Evolutionary conservation across 2,797 vertebrate species (phyloP), one percentile per base, ranked within the genome.

Genomic region (Dermochelys coriacea): DNA sequence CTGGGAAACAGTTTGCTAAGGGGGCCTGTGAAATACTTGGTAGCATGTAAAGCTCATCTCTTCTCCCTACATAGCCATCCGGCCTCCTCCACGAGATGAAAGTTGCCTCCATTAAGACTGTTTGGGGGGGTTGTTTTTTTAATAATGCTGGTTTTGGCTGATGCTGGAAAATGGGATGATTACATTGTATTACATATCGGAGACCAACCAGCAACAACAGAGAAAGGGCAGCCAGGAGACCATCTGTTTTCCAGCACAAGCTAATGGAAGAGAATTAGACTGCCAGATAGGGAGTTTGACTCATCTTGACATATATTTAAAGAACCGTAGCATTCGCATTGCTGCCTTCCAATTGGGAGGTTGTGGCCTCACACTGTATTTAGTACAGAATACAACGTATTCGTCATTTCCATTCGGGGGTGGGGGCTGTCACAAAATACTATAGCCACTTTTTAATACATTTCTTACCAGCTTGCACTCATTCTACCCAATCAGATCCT

Each of bases 111-210:
- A 14, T 5, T 5, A 15, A n/a, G 34, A 21, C 16, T 79, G 54
- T 4, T n/a, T 3, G 45, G 5, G 41, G 41, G 3, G 2, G 77
- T 93, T 34, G 80, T 75, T 47, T 23, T 19, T 47, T 68, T 79
- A 86, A 52, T 59, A 93, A 68, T 61, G 47, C 41, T 47, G 49
- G 45, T 12, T 27, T 75, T 8, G 55, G 55, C 59, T 81, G 61
- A 91, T 81, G 54, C 1, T 92, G 79, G 91, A 50, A 81, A 94
- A 93, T 84, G 34, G 80, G 90, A 78, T 57, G 57, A 12, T 81
- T 82, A 54, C 79, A 64, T 87, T 92, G 68, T 49, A 87, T 95
- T 93, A 78, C 41, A 12, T 41, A 21, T 23, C 19, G 29, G 49
- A 74, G n/a, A 12, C n/a, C n/a, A 93, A 87, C 85, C 81, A 95